Conservation (phyloP, 1,140 invertebrate genomes). For the Cyphomyrmex costatus region DNA sequence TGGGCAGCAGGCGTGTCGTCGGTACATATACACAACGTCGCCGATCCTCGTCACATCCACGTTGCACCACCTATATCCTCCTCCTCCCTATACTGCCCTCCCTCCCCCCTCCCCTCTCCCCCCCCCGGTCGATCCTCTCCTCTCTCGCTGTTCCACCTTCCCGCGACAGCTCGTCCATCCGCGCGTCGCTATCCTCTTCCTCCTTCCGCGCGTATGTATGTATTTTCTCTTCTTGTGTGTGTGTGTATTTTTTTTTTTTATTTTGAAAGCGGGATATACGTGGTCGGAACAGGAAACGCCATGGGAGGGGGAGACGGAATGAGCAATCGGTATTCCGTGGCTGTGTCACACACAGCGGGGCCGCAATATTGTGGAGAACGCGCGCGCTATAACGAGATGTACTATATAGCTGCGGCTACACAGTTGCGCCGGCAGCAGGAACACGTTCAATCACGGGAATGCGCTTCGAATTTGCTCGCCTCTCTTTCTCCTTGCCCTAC, state of each 20-base stretch:
- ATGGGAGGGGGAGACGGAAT: conserved; percentile 84
- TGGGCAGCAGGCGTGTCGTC: conserved; percentile 78
- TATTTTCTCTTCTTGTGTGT: neutral
- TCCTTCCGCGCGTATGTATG: neutral
- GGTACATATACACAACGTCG: conserved; percentile 72
- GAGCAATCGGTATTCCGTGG: conserved; percentile 81
- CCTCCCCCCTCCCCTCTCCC: neutral
- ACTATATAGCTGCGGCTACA: conserved; percentile 9
- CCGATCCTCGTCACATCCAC: conserved; percentile 74
- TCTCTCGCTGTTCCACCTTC: conserved; percentile 4
- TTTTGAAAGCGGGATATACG: conserved; percentile 76
- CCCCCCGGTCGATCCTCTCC: neutral
- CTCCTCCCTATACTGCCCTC: neutral
- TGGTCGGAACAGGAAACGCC: conserved; percentile 82
- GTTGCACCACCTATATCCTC: conserved; percentile 55
- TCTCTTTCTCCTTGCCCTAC: neutral
- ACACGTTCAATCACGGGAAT: conserved; percentile 47
- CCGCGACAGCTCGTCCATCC: conserved; percentile 5
- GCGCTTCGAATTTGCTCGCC: conserved; percentile 31
- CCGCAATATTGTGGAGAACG: conserved; percentile 21
- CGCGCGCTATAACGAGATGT: conserved; percentile 57
- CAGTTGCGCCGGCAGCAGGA: neutral
- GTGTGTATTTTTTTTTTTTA: conserved; percentile 60
- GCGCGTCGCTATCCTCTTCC: conserved; percentile 16
- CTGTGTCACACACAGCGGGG: conserved; percentile 61